Conservation (phyloP, 2,797 vertebrate species). For the Melanogrammus aeglefinus region DNA sequence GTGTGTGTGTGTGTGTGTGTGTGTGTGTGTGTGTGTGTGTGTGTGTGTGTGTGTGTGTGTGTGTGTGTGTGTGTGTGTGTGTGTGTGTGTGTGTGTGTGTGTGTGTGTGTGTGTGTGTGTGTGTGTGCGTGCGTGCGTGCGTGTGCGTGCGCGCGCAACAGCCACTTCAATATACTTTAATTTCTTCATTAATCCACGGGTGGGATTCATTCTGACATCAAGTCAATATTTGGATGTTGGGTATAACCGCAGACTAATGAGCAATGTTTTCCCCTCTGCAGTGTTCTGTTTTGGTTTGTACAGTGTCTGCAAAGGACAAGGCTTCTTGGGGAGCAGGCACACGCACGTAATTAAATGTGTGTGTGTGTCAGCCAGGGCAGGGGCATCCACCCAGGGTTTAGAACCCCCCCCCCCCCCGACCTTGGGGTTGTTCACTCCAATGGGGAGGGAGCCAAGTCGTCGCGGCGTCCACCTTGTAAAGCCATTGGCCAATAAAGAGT, state of each 20-base stretch:
- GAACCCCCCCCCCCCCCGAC: neutral
- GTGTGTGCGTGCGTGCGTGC: conserved; percentile 16
- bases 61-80: conserved; percentile 13
- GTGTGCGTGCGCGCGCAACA: conserved; percentile 8
- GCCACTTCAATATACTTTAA: conserved; percentile 22
- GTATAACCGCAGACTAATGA: neutral
- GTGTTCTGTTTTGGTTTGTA: neutral
- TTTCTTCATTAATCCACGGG: neutral
- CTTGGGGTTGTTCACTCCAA: neutral
- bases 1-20: neutral
- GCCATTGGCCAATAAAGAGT: conserved; percentile 23
- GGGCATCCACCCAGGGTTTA: conserved; percentile 1
- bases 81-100: neutral
- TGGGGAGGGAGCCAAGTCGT: conserved; percentile 17
- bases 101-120: conserved; percentile 17
- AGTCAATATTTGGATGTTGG: neutral
- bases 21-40: neutral
- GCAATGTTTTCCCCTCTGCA: neutral
- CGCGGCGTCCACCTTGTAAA: conserved; percentile 24
- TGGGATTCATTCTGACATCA: conserved; percentile 21
- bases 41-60: conserved; percentile 20
- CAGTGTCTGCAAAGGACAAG: no score
- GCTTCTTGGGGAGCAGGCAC: conserved; percentile 2
- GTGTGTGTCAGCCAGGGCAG: neutral
- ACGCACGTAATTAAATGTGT: neutral